Evolutionary conservation across 2,797 vertebrate genomes (phyloP).

Genomic region (Cossypha heuglini): DNA sequence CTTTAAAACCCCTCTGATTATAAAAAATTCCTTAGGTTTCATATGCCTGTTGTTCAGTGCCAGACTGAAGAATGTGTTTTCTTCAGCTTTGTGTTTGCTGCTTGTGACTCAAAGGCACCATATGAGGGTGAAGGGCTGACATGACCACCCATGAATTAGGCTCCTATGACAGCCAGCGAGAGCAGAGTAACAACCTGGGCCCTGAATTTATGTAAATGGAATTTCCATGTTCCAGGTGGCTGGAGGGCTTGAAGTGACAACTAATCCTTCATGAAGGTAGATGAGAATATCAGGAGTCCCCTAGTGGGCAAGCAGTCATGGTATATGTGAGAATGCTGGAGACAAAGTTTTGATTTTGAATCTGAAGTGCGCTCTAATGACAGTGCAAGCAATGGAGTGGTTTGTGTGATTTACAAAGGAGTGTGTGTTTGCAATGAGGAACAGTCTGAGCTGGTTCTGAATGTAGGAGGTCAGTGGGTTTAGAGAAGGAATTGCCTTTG

Average conservation of each 20-base stretch:
- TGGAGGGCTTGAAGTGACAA: conserved; percentile 23
- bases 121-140: background rate
- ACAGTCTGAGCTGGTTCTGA: background rate
- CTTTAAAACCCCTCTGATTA: background rate
- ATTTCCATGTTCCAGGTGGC: conserved; percentile 13
- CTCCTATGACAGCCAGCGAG: background rate
- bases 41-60: background rate
- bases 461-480: background rate
- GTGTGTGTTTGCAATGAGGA: accelerated
- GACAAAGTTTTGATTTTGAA: background rate
- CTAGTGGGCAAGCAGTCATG: background rate
- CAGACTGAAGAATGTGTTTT: background rate
- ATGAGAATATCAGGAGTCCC: background rate
- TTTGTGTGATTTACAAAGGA: background rate
- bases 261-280: conserved; percentile 4
- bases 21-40: background rate
- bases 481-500: background rate
- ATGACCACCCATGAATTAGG: background rate
- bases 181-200: background rate
- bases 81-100: background rate
- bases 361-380: background rate
- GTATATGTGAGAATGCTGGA: background rate
- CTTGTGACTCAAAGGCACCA: background rate
- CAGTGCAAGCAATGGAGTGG: background rate
- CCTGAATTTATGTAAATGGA: conserved; percentile 8